Base-by-base conservation (phyloP, 2,888 invertebrate genomes). In the Euplagia quadripunctaria region DNA sequence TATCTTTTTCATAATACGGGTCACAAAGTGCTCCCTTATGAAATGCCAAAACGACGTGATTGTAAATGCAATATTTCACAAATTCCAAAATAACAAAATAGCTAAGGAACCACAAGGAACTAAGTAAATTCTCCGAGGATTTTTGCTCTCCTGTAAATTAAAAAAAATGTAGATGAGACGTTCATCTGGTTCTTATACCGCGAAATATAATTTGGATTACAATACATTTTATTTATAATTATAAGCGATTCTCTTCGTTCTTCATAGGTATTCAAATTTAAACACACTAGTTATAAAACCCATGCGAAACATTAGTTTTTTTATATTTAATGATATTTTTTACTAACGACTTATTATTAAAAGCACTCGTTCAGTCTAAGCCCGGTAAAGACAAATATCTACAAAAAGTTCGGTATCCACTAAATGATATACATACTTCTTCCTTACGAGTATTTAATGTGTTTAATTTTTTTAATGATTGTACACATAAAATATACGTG, bases 321-420 rank as follows among this genome's bases (percentile, higher is more conserved):
- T 78, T 72, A 68, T 68, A 67, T 61, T 67, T 68, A 79, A 43
- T 51, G 63, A 75, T 68, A 74, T n/a, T 42, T 73, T 77, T 58
- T 61, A 58, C 75, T 78, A 76, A 66, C 73, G 84, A 83, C 82
- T 76, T 84, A 84, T 69, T n/a, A 72, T 74, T 79, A 84, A 84
- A 84, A 82, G 82, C 85, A 84, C 85, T 73, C 78, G 75, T 80
- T 84, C 84, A 81, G 88, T 85, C 88, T 82, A 84, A 86, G 86
- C 87, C 78, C 84, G 71, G 87, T 86, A 87, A 82, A 86, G 83
- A 87, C 76, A 64, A 46, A 16, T 63, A 58, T 49, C n/a, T 69
- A 31, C 31, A 69, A 43, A n/a, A 8, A 70, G 31, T 83, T 78
- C 78, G 79, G 69, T 72, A 73, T 61, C 12, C 58, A 20, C 20